These are phyloP conservation scores for Turritopsis dohrnii DNA, from an alignment of 30 jellyfish, hydroid and myxozoan species.

Conservation along the genomic window DNA sequence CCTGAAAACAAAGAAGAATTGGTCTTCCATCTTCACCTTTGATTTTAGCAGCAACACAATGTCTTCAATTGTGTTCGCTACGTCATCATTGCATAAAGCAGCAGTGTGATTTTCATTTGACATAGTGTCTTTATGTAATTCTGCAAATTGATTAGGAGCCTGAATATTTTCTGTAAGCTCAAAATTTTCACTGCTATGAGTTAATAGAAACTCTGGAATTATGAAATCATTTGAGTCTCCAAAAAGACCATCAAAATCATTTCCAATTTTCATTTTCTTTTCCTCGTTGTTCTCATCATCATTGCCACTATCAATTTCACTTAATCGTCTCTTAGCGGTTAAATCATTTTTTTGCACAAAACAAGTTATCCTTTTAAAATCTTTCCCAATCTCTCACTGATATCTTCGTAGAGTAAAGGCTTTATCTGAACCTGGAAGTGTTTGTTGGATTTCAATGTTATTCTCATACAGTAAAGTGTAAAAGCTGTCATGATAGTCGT, in stretches of 20 bases:
- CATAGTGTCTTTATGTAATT: no score
- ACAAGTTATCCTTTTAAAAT: not conserved
- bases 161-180: not conserved
- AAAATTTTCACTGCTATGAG: not conserved
- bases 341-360: not conserved
- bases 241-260: not conserved
- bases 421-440: not conserved
- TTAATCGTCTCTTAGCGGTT: not conserved
- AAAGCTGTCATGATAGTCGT: not conserved
- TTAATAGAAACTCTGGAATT: not conserved
- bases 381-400: no score
- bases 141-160: not conserved
- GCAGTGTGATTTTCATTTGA: no score
- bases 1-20: conserved; percentile 4
- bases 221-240: not conserved
- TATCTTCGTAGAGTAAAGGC: no score
- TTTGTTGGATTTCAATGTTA: not conserved
- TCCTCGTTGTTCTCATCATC: not conserved
- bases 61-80: not conserved
- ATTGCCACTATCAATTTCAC: not conserved
- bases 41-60: not conserved
- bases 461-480: not conserved
- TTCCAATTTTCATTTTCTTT: not conserved
- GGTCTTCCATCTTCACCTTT: not conserved
- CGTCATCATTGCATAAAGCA: not conserved